Evolutionary conservation across 1,140 invertebrate genomes (phyloP).

Genomic region (Microplitis demolitor): DNA sequence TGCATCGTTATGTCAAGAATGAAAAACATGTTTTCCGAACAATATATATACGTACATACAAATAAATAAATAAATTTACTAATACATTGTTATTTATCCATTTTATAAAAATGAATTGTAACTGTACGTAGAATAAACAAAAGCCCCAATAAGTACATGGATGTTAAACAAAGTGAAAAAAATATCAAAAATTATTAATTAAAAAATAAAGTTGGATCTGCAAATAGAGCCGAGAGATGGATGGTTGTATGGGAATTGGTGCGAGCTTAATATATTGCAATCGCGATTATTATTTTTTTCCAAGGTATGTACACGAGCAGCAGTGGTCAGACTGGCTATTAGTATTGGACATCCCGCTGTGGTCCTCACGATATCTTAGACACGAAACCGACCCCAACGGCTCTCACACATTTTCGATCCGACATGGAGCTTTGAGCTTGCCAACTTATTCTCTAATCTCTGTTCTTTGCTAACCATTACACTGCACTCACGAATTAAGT

Average conservation of each 20-base stretch:
- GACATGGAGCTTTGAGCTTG: not conserved
- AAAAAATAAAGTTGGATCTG: too few relatives aligned
- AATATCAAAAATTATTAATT: too few relatives aligned
- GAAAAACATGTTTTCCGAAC: slow-evolving; percentile 39
- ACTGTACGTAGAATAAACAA: too few relatives aligned
- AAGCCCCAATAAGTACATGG: too few relatives aligned
- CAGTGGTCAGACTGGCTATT: slow-evolving; percentile 42
- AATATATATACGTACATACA: slow-evolving; percentile 38
- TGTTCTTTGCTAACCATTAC: too few relatives aligned
- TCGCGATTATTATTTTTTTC: slow-evolving; percentile 48
- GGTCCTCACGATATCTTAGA: slow-evolving; percentile 46
- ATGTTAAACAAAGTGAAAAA: not conserved
- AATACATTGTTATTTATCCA: too few relatives aligned
- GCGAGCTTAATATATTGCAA: slow-evolving; percentile 42
- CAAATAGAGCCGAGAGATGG: slow-evolving; percentile 6
- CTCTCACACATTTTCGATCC: slow-evolving; percentile 16
- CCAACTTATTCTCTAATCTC: not conserved
- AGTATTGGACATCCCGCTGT: slow-evolving; percentile 48
- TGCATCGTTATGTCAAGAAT: slow-evolving; percentile 20
- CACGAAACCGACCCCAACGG: slow-evolving; percentile 44
- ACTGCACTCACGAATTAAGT: not conserved
- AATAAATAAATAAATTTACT: not conserved
- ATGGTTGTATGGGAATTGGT: slow-evolving; percentile 14
- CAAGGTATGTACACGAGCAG: slow-evolving; percentile 37
- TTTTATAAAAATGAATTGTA: too few relatives aligned